Conservation (phyloP, 2,888 invertebrate genomes). For the Pinctada fucata region DNA sequence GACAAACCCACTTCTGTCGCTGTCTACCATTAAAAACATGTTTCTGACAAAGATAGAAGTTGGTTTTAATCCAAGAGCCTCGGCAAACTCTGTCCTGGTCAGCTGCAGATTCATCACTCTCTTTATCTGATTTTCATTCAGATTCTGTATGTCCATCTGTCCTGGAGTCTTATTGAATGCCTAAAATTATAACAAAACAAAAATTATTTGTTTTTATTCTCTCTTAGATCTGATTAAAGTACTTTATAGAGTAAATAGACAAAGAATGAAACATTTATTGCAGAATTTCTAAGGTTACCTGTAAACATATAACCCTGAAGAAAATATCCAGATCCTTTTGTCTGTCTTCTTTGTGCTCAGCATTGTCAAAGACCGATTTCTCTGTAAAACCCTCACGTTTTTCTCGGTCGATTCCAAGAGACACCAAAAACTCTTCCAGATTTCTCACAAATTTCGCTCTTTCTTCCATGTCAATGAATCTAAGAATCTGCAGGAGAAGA, state of each 20-base stretch:
- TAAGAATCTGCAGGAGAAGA: slow-evolving; percentile 56
- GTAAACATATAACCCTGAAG: slow-evolving; percentile 62
- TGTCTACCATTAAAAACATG: slow-evolving; percentile 81
- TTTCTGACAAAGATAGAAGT: slow-evolving; percentile 80
- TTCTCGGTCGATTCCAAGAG: slow-evolving; percentile 46
- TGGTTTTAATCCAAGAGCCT: slow-evolving; percentile 80
- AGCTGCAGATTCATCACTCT: slow-evolving; percentile 56
- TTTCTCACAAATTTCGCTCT: slow-evolving; percentile 51
- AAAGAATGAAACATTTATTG: neutral
- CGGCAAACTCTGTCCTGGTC: slow-evolving; percentile 80
- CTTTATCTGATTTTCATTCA: slow-evolving; percentile 29
- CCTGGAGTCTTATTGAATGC: slow-evolving; percentile 42
- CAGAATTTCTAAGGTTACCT: slow-evolving; percentile 46
- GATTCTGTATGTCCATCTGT: slow-evolving; percentile 19
- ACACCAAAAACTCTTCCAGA: slow-evolving; percentile 53
- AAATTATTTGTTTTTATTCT: neutral
- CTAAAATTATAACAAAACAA: slow-evolving; percentile 26
- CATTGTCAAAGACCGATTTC: slow-evolving; percentile 57
- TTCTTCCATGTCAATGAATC: slow-evolving; percentile 53
- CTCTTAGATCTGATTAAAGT: neutral
- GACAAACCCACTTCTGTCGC: slow-evolving; percentile 81
- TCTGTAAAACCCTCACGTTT: slow-evolving; percentile 51
- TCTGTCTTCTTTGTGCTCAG: slow-evolving; percentile 66
- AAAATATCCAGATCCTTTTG: slow-evolving; percentile 68
- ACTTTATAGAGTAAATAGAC: neutral